Base-by-base conservation (phyloP, 2,888 invertebrate genomes). In the Enoplolaimus lenunculus region DNA sequence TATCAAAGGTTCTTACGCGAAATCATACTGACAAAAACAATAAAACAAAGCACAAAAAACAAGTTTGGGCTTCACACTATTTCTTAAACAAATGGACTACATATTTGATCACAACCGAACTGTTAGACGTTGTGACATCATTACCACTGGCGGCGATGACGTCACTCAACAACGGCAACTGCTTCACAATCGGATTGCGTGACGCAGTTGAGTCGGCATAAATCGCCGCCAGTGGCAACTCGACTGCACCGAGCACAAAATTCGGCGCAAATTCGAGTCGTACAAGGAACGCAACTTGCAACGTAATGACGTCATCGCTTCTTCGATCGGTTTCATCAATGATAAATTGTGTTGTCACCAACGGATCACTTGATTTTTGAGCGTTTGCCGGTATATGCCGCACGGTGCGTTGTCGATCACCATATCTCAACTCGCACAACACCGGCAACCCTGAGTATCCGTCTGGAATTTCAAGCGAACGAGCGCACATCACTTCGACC, bases 401-500 rank as follows among this genome's bases (percentile, higher is more conserved):
- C 26, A 3, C 26, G 3, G n/a, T 2, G n/a, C 13, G n/a, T 34
- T 34, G 34, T 3, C 2, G n/a, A 3, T n/a, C 29, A 7, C 59
- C 34, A 2, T 64, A n/a, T 7, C n/a, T 31, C 3, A n/a, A 26
- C 60, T 33, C 31, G 70, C 34, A 29, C 16, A 66, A 21, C 3
- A 66, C 34, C n/a, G 67, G 67, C 13, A 31, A 31, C 2, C 34
- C 67, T 7, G 26, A 31, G n/a, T 66, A 66, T 16, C 67, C 67
- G 30, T 31, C 34, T 31, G 67, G 67, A 29, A 34, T n/a, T 34
- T 30, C 30, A 21, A 70, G n/a, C 26, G 70, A 29, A 1, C 68
- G 34, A 2, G 70, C 67, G 59, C 60, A 57, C 28, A 72, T 68
- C 2, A 72, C 16, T 34, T 72, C 72, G 7, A 72, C 33, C 45